These are phyloP conservation scores for Scaptomyza reducta DNA, from an alignment of 2,888 invertebrate genomes.

Conservation along the genomic window DNA sequence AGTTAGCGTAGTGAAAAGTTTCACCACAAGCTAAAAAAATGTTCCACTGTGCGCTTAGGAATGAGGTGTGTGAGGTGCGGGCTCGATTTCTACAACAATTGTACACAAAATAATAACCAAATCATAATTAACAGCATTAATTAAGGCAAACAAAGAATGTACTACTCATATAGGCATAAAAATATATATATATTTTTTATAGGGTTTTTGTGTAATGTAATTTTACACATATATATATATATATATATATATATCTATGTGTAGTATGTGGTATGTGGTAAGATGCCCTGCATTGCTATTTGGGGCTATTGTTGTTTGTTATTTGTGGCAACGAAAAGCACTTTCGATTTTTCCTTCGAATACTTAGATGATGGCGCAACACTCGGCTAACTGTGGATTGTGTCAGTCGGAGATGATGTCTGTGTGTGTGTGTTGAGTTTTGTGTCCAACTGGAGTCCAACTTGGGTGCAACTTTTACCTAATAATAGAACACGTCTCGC, in stretches of 20 bases:
- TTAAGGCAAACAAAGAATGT: conserved; percentile 37
- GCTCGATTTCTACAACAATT: conserved; percentile 44
- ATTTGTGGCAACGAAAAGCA: conserved; percentile 30
- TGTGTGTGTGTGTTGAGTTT: too few species aligned
- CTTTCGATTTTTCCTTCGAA: conserved; percentile 50
- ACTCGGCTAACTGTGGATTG: conserved; percentile 17
- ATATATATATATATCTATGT: too few species aligned
- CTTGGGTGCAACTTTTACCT: conserved; percentile 48
- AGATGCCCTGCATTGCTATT: conserved; percentile 6
- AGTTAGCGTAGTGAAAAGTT: too few species aligned
- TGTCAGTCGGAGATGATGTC: conserved; percentile 9
- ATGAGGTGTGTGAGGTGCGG: conserved; percentile 28
- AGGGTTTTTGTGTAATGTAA: conserved; percentile 22
- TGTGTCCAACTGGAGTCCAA: not conserved
- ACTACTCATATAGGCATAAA: not conserved
- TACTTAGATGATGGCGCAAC: conserved; percentile 39
- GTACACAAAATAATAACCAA: conserved; percentile 65
- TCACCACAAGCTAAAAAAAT: too few species aligned
- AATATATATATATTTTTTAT: conserved; percentile 2
- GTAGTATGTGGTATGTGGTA: not conserved
- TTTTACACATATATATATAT: too few species aligned
- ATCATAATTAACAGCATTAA: conserved; percentile 59
- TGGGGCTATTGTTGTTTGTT: conserved; percentile 20
- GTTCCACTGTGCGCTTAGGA: conserved; percentile 26
- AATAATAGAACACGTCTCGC: conserved; percentile 73